Conservation (phyloP, 2,888 invertebrate genomes). For the Epinotia ramella region DNA sequence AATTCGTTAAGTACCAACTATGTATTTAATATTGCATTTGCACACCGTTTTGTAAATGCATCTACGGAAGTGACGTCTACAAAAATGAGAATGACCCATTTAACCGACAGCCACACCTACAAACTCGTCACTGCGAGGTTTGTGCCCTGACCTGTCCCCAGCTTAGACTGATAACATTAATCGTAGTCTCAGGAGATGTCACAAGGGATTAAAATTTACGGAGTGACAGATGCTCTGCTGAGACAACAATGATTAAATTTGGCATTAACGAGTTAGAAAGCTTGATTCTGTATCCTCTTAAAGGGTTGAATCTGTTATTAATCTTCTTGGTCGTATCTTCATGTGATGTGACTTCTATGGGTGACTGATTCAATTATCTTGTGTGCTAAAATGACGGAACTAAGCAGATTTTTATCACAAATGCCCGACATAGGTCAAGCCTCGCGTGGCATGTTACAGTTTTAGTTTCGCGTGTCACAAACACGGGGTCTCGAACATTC, state of each 20-base stretch:
- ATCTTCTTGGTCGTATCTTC: too few species aligned
- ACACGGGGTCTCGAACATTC: constrained; percentile 44
- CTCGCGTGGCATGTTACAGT: constrained; percentile 26
- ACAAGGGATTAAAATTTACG: constrained; percentile 43
- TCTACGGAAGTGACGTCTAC: too few species aligned
- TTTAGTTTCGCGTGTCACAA: constrained; percentile 37
- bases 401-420: not conserved
- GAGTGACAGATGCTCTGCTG: constrained; percentile 43
- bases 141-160: constrained; percentile 35
- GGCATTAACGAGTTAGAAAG: constrained; percentile 33
- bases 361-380: too few species aligned
- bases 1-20: too few species aligned
- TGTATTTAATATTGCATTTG: too few species aligned
- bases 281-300: constrained; percentile 11
- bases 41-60: too few species aligned
- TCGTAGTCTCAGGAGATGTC: constrained; percentile 41
- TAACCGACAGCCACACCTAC: not conserved
- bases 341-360: too few species aligned
- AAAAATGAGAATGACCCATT: too few species aligned
- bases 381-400: not conserved
- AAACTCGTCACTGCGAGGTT: constrained; percentile 20
- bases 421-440: not conserved
- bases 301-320: not conserved
- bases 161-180: constrained; percentile 42
- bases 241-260: constrained; percentile 45